A percentile compares a stretch with the other conserved stretches of the same genome.
Conservation (phyloP, 1,140 invertebrate species). For the Lithobius niger region DNA sequence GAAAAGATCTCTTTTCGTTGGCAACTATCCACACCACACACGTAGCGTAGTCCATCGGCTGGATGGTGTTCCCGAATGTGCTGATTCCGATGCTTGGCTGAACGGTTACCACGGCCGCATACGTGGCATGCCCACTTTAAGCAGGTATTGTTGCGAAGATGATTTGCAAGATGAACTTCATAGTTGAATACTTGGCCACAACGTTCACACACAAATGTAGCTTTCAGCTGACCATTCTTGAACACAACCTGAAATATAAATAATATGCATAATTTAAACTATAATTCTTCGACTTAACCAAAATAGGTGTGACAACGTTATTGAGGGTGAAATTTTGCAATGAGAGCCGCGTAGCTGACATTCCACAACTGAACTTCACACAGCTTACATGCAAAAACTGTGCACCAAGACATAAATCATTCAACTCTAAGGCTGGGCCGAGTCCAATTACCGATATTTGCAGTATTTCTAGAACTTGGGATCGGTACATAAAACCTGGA, state of each 20-base stretch:
- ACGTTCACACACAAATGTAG: constrained; percentile 8
- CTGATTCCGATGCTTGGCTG: constrained; percentile 4
- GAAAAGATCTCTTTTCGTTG: neutral
- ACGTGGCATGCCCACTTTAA: constrained; percentile 2
- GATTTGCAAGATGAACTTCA: constrained; percentile 6
- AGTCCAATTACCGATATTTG: too few species aligned
- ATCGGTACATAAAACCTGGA: too few species aligned
- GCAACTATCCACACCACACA: constrained; percentile 1
- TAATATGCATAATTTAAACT: too few species aligned
- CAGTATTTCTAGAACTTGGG: too few species aligned
- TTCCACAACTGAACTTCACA: too few species aligned
- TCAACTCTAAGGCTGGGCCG: too few species aligned
- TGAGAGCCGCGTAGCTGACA: too few species aligned
- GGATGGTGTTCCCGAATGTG: constrained; percentile 1
- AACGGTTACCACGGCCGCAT: constrained; percentile 1
- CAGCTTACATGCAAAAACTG: too few species aligned
- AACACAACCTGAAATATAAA: constrained; percentile 6
- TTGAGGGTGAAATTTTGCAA: too few species aligned
- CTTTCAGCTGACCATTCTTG: constrained; percentile 6
- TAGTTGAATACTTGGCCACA: constrained; percentile 6
- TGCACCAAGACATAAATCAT: too few species aligned
- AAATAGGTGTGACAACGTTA: too few species aligned
- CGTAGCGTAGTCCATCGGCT: neutral
- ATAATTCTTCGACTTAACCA: too few species aligned
- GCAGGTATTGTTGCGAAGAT: constrained; percentile 3